phyloP scores from a whole-genome alignment of 2,888 invertebrate genomes.

The Rhimphoctona megacephalus region DNA sequence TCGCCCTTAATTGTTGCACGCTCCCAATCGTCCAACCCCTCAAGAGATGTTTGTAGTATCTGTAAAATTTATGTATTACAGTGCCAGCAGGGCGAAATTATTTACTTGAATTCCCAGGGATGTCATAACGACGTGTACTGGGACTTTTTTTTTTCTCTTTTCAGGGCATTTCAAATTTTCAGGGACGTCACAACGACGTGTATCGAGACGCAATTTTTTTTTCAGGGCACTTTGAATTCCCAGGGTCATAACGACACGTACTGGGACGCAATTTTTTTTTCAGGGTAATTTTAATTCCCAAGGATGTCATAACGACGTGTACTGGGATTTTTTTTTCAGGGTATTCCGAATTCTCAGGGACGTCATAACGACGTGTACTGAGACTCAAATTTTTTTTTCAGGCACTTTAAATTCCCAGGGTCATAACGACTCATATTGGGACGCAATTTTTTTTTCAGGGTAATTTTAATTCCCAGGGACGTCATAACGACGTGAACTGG shows the following conservation, averaged over 20 bases:
- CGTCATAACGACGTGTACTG: neutral
- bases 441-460: too few relatives aligned
- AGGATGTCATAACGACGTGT: neutral
- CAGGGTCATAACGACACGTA: too few relatives aligned
- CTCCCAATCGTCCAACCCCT: conserved; percentile 9
- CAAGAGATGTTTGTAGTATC: neutral
- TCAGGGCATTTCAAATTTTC: neutral
- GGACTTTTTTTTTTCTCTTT: too few relatives aligned
- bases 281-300: too few relatives aligned
- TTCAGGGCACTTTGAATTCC: too few relatives aligned
- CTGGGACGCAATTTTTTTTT: too few relatives aligned
- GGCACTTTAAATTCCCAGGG: too few relatives aligned
- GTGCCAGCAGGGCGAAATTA: neutral
- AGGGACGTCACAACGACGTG: neutral
- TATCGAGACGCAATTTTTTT: too few relatives aligned
- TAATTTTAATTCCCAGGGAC: conserved; percentile 14
- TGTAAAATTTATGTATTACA: neutral
- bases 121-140: neutral
- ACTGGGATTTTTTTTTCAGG: neutral
- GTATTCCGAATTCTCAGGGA: neutral
- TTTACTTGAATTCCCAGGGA: conserved; percentile 4
- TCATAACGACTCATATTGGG: too few relatives aligned
- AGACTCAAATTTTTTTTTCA: too few relatives aligned
- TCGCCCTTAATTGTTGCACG: neutral
- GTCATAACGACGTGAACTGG: neutral